phyloP scores from a whole-genome alignment of 2,888 invertebrate genomes.

The Xylota sylvarum region DNA sequence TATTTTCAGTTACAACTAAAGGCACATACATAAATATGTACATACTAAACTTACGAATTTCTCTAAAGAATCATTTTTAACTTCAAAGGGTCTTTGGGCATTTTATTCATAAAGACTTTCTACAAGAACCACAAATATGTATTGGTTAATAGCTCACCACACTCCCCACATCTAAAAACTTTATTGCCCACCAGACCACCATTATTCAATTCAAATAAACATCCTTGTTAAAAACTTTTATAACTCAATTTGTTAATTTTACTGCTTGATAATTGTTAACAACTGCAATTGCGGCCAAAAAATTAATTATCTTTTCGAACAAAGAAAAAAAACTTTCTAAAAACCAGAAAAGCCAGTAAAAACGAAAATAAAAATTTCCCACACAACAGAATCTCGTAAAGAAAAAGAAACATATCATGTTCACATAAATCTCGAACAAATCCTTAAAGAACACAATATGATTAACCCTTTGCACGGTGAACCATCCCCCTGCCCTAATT shows the following conservation, averaged over 20 bases:
- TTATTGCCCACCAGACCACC: background rate
- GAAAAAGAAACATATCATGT: constrained; percentile 11
- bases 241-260: constrained; percentile 72
- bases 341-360: constrained; percentile 72
- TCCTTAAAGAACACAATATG: constrained; percentile 42
- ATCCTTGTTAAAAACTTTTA: constrained; percentile 52
- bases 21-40: too few species aligned
- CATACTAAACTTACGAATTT: too few species aligned
- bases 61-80: too few species aligned
- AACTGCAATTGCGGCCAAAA: constrained; percentile 39
- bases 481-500: constrained; percentile 37
- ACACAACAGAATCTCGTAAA: constrained; percentile 51
- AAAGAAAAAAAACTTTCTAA: constrained; percentile 19
- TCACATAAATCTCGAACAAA: constrained; percentile 67
- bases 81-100: background rate
- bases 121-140: too few species aligned
- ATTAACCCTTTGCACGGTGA: constrained; percentile 57
- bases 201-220: background rate
- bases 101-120: background rate
- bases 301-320: constrained; percentile 45
- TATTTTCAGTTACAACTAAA: too few species aligned
- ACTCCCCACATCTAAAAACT: background rate
- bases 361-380: constrained; percentile 56
- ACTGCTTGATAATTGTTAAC: constrained; percentile 60
- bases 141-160: too few species aligned